phyloP scores from a whole-genome alignment of 1,140 invertebrate genomes.

The Temnothorax longispinosus region DNA sequence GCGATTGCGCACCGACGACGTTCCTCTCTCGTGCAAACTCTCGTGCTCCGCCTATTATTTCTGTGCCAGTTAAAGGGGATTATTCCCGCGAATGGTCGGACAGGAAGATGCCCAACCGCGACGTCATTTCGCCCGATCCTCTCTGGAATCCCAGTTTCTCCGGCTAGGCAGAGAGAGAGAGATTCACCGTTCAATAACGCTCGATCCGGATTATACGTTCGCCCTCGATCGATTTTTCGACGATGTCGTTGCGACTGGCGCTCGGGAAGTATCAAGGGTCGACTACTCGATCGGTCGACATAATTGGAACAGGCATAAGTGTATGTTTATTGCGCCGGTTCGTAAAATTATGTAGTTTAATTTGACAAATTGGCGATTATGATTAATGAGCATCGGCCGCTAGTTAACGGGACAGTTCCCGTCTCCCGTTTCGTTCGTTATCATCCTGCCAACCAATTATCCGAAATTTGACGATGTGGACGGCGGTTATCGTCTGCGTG shows the following conservation, averaged over 20 bases:
- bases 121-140: slow-evolving; percentile 32
- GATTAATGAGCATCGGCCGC: slow-evolving; percentile 62
- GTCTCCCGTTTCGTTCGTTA: slow-evolving; percentile 62
- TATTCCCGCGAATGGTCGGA: slow-evolving; percentile 42
- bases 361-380: slow-evolving; percentile 68
- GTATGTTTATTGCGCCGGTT: slow-evolving; percentile 57
- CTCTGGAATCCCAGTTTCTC: slow-evolving; percentile 23
- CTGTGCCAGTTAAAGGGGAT: slow-evolving; percentile 50
- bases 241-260: slow-evolving; percentile 5
- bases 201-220: slow-evolving; percentile 33
- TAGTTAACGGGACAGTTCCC: slow-evolving; percentile 52
- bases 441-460: slow-evolving; percentile 64
- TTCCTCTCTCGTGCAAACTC: neutral
- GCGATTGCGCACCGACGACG: neutral
- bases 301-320: slow-evolving; percentile 60
- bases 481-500: slow-evolving; percentile 62
- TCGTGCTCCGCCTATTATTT: slow-evolving; percentile 26
- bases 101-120: slow-evolving; percentile 40
- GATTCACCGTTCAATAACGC: slow-evolving; percentile 38
- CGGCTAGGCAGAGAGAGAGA: neutral
- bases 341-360: slow-evolving; percentile 64
- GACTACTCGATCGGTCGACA: slow-evolving; percentile 36
- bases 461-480: slow-evolving; percentile 64
- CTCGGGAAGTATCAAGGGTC: neutral
- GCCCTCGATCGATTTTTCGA: slow-evolving; percentile 53